Evolutionary conservation across 2,888 invertebrate species (phyloP), one percentile per base, ranked within the genome.

Genomic region (Drosophila tripunctata): DNA sequence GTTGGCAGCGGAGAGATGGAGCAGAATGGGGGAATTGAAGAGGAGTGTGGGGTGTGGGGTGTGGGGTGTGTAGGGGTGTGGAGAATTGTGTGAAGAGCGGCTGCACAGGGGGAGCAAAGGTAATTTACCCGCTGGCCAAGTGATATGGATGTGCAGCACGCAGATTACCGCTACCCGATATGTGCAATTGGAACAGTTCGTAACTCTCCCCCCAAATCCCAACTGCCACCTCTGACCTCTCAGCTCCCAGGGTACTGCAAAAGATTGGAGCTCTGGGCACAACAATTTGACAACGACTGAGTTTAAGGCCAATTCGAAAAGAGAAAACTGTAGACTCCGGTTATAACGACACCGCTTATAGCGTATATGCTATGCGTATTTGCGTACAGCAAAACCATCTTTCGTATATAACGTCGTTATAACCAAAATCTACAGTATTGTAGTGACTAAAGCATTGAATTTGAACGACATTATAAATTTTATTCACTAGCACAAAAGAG

Each of bases 81-180:
- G 17, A 15, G 5, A 35, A 8, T 4, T 27, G 4, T 22, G 12
- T 2, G 10, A 27, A 3, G 21, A n/a, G 14, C 0, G 22, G 31
- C n/a, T n/a, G n/a, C n/a, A n/a, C 4, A 12, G 19, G 3, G 30
- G 19, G 22, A 21, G 21, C 33, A 61, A 56, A 63, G 60, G 52
- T 50, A 63, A 57, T 51, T 73, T 55, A n/a, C 48, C 33, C 67
- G 17, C 35, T 57, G 45, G 74, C 74, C 67, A 76, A 54, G 57
- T 63, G 54, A 47, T 57, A 57, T 50, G 55, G 36, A 43, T 67
- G 67, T 54, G 60, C 63, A 45, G 57, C 64, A 60, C 51, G 44
- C 67, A 61, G 77, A 72, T 71, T 72, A 72, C 30, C 44, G 33
- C 15, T n/a, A 17, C 10, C n/a, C 47, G 70, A 70, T 68, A 70